Conservation (phyloP, 2,113 vertebrate species). For the Tautogolabrus adspersus region DNA sequence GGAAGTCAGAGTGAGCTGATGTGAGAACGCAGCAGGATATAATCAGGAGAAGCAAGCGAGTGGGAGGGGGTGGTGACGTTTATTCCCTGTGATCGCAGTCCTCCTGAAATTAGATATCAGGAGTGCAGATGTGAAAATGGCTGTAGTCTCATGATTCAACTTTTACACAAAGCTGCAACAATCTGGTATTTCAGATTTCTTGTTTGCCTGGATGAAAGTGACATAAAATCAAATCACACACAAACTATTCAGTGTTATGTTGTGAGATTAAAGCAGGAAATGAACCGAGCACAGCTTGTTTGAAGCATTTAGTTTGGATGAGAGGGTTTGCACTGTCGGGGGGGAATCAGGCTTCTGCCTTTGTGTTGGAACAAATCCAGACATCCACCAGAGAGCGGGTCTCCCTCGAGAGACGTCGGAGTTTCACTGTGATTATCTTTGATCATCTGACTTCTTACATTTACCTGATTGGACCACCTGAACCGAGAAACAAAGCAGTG, state of each 20-base stretch:
- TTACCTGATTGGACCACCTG: neutral
- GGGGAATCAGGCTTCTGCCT: constrained; percentile 9
- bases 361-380: constrained; percentile 17
- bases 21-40: too few relatives aligned
- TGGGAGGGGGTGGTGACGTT: too few relatives aligned
- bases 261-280: constrained; percentile 32
- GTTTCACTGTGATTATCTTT: constrained; percentile 1
- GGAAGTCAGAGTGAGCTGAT: too few relatives aligned
- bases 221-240: too few relatives aligned
- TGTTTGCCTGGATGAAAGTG: too few relatives aligned
- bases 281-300: neutral
- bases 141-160: too few relatives aligned
- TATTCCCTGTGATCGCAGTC: too few relatives aligned
- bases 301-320: constrained; percentile 23
- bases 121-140: too few relatives aligned
- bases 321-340: constrained; percentile 2
- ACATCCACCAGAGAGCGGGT: constrained; percentile 9
- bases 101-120: too few relatives aligned
- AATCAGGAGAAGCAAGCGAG: too few relatives aligned
- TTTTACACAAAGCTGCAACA: too few relatives aligned
- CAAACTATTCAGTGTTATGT: neutral
- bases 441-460: constrained; percentile 8
- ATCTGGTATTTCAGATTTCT: too few relatives aligned
- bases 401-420: constrained; percentile 10
- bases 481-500: constrained; percentile 26